A percentile compares a stretch with the other conserved stretches of the same genome.
These are phyloP conservation scores for Formica selysi DNA, from an alignment of 1,140 invertebrate genomes.

Conservation along the genomic window DNA sequence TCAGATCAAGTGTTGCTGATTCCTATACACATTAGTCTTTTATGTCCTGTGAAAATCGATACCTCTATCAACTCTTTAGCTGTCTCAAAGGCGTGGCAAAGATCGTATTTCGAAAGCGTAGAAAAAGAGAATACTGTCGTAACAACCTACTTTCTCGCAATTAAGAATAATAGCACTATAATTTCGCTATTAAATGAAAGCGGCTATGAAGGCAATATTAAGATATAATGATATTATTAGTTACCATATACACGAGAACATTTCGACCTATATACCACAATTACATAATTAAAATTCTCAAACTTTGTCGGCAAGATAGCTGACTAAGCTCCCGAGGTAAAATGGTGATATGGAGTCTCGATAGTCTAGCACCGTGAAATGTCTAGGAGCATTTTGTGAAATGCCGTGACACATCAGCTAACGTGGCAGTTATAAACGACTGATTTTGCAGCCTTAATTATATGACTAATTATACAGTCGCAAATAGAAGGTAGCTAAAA, in stretches of 20 bases:
- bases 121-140: slow-evolving; percentile 11
- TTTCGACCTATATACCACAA: slow-evolving; percentile 37
- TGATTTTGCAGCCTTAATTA: background rate
- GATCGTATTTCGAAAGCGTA: slow-evolving; percentile 28
- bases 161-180: slow-evolving; percentile 50
- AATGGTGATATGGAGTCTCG: slow-evolving; percentile 30
- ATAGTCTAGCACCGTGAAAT: background rate
- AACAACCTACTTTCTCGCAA: slow-evolving; percentile 54
- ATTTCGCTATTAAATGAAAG: background rate
- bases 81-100: slow-evolving; percentile 33
- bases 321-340: slow-evolving; percentile 30
- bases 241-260: slow-evolving; percentile 18
- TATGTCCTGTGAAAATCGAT: slow-evolving; percentile 41
- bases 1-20: background rate
- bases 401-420: slow-evolving; percentile 25
- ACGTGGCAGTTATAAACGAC: slow-evolving; percentile 48
- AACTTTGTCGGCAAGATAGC: slow-evolving; percentile 17
- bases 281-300: slow-evolving; percentile 34
- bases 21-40: slow-evolving; percentile 35
- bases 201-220: slow-evolving; percentile 6
- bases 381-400: slow-evolving; percentile 27
- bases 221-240: slow-evolving; percentile 43
- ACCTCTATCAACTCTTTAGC: slow-evolving; percentile 6
- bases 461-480: slow-evolving; percentile 41
- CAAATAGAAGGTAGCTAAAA: slow-evolving; percentile 25